Evolutionary conservation across 2,888 invertebrate genomes (phyloP).

Genomic region (Conistra vaccinii): DNA sequence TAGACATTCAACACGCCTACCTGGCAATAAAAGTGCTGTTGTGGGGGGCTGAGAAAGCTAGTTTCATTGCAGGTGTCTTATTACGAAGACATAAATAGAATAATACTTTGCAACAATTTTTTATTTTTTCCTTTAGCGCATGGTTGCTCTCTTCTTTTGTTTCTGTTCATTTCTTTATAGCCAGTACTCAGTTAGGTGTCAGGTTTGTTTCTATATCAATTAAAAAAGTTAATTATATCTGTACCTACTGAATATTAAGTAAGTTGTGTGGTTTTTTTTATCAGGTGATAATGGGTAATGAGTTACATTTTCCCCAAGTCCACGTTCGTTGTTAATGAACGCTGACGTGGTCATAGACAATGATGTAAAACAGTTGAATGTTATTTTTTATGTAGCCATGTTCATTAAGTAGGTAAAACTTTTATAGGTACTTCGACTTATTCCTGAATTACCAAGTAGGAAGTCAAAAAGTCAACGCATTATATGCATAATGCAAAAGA

Average conservation of each 20-base stretch:
- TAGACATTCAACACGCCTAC: constrained; percentile 26
- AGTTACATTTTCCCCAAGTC: not conserved
- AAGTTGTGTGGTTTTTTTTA: constrained; percentile 13
- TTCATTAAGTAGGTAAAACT: constrained; percentile 11
- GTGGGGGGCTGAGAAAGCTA: constrained; percentile 10
- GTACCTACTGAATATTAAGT: not conserved
- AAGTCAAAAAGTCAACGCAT: constrained; percentile 26
- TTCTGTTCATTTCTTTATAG: constrained; percentile 1
- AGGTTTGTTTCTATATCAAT: constrained; percentile 1
- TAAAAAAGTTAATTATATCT: not conserved
- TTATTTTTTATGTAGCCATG: not conserved
- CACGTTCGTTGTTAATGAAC: constrained; percentile 7
- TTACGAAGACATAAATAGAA: constrained; percentile 14
- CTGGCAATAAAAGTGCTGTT: constrained; percentile 7
- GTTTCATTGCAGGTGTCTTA: constrained; percentile 5
- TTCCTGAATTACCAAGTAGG: constrained; percentile 21
- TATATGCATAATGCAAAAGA: constrained; percentile 19
- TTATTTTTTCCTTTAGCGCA: constrained; percentile 9
- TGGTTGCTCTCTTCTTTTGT: not conserved
- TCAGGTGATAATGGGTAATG: constrained; percentile 21
- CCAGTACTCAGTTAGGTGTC: not conserved
- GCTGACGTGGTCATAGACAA: constrained; percentile 28
- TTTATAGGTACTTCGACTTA: not conserved
- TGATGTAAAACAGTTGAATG: not conserved
- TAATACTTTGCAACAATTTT: constrained; percentile 1